Evolutionary conservation across 2,797 vertebrate genomes (phyloP).

Genomic region (Brachymystax lenok): DNA sequence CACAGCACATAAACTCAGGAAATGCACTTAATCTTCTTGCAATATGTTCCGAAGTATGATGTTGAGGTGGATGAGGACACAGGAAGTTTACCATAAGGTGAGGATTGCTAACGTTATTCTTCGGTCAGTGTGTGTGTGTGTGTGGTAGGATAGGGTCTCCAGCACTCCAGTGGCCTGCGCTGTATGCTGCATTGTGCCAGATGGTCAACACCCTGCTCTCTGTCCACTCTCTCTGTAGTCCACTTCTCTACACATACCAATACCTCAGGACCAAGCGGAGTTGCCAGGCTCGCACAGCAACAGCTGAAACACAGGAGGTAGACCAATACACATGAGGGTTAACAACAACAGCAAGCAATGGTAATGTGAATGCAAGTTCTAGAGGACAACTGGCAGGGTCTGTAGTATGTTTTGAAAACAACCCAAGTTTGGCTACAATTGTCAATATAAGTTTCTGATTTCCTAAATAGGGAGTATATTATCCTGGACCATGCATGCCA

Average conservation of each 20-base stretch:
- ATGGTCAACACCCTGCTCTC: conserved; percentile 48
- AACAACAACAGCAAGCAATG: background rate
- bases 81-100: too few relatives aligned
- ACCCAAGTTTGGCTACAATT: too few relatives aligned
- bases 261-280: conserved; percentile 42
- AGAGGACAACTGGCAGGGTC: too few relatives aligned
- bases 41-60: background rate
- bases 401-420: too few relatives aligned
- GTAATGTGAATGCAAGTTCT: too few relatives aligned
- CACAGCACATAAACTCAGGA: conserved; percentile 65
- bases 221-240: conserved; percentile 56
- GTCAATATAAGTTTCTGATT: too few relatives aligned
- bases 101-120: too few relatives aligned
- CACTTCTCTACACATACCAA: conserved; percentile 77
- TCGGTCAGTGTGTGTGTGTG: background rate
- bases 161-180: conserved; percentile 68
- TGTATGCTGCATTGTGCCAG: conserved; percentile 65
- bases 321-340: background rate
- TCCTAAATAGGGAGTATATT: too few relatives aligned
- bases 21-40: conserved; percentile 24
- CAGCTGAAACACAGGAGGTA: conserved; percentile 63
- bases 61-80: too few relatives aligned
- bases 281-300: conserved; percentile 57
- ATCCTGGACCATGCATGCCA: background rate
- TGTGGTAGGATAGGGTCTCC: conserved; percentile 83